A percentile compares a stretch with the other conserved stretches of the same genome.
Evolutionary conservation across 2,113 vertebrate species (phyloP).

Genomic region (Bettongia penicillata): DNA sequence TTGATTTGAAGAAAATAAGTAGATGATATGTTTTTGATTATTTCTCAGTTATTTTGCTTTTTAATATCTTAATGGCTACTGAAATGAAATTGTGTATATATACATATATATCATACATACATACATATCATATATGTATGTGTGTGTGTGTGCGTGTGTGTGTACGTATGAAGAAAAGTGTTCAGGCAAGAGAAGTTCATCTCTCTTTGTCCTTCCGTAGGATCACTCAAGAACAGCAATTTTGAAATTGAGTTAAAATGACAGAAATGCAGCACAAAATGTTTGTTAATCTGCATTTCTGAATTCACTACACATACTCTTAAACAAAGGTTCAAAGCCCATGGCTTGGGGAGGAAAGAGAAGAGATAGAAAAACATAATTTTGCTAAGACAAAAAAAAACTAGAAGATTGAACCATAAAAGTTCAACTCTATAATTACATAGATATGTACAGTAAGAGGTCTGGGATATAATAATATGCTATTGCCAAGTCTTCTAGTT

Average conservation of each 20-base stretch:
- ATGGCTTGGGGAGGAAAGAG: background rate
- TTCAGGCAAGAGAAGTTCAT: background rate
- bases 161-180: background rate
- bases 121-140: too few species aligned
- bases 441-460: conserved; percentile 28
- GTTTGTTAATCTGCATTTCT: conserved; percentile 40
- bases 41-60: background rate
- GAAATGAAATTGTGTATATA: background rate
- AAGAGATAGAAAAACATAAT: background rate
- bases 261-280: background rate
- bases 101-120: too few species aligned
- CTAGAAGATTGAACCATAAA: conserved; percentile 45
- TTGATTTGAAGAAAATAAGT: background rate
- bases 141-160: too few species aligned
- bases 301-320: background rate
- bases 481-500: conserved; percentile 31
- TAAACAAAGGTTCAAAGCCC: background rate
- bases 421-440: conserved; percentile 30
- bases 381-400: conserved; percentile 23
- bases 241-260: conserved; percentile 51
- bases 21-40: background rate
- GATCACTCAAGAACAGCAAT: conserved; percentile 50
- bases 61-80: background rate
- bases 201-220: background rate
- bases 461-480: conserved; percentile 20